phyloP scores from a whole-genome alignment of 2,113 vertebrate species.

The Myrmecobius fasciatus region DNA sequence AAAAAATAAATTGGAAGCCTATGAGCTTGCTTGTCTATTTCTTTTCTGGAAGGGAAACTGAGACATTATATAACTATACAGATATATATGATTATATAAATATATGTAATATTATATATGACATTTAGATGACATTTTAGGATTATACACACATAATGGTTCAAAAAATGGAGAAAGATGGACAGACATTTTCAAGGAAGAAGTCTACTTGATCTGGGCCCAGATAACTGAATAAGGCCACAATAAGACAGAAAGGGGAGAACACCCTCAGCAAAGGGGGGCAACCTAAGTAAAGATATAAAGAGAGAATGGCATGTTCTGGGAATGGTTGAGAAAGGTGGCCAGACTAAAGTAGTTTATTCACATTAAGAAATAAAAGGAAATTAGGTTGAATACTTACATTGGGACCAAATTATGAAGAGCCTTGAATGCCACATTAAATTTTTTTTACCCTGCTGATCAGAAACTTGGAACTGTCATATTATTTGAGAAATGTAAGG shows the following conservation, averaged over 20 bases:
- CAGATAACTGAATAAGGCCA: not conserved
- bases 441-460: not conserved
- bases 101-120: not conserved
- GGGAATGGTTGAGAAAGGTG: not conserved
- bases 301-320: not conserved
- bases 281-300: not conserved
- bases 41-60: not conserved
- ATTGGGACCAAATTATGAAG: not conserved
- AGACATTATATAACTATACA: not conserved
- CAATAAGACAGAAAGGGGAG: not conserved
- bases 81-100: not conserved
- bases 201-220: not conserved
- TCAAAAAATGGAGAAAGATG: not conserved
- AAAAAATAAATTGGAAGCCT: not conserved
- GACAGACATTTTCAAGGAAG: not conserved
- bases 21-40: not conserved
- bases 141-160: not conserved
- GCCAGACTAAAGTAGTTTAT: not conserved
- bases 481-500: not conserved
- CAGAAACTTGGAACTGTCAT: not conserved
- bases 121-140: not conserved
- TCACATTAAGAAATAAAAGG: not conserved
- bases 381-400: not conserved
- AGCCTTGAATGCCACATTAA: not conserved
- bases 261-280: not conserved